phyloP scores from a whole-genome alignment of 2,888 invertebrate species.

The Boloria euphrosyne region DNA sequence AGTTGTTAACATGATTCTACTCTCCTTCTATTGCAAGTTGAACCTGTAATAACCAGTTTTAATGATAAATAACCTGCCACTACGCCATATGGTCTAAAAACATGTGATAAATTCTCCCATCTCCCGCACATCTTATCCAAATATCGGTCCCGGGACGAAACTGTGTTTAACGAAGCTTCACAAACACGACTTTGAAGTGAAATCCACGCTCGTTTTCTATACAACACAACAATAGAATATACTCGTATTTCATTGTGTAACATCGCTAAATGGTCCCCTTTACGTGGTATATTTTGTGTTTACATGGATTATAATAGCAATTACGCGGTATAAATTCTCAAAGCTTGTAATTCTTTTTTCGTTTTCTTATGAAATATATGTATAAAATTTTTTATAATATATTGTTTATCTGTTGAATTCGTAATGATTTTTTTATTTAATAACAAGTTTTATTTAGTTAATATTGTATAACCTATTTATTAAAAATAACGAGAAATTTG shows the following conservation, averaged over 20 bases:
- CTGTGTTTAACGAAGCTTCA: slow-evolving; percentile 45
- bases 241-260: slow-evolving; percentile 29
- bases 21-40: neutral
- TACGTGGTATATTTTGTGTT: slow-evolving; percentile 26
- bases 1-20: too few relatives aligned
- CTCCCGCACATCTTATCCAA: slow-evolving; percentile 14
- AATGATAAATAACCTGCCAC: neutral
- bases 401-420: too few relatives aligned
- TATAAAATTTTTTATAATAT: too few relatives aligned
- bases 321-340: neutral
- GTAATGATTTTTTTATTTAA: too few relatives aligned
- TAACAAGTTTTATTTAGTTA: too few relatives aligned
- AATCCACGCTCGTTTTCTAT: slow-evolving; percentile 35
- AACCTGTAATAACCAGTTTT: neutral
- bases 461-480: too few relatives aligned
- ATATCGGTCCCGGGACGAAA: slow-evolving; percentile 29
- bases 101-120: neutral
- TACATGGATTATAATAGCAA: neutral
- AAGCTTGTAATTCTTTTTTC: too few relatives aligned
- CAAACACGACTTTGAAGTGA: slow-evolving; percentile 43
- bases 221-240: slow-evolving; percentile 39
- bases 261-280: slow-evolving; percentile 38
- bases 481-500: too few relatives aligned
- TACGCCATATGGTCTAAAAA: neutral
- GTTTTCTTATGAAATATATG: too few relatives aligned